Base-by-base conservation (phyloP, 1,140 invertebrate species). In the Notospermus geniculatus region DNA sequence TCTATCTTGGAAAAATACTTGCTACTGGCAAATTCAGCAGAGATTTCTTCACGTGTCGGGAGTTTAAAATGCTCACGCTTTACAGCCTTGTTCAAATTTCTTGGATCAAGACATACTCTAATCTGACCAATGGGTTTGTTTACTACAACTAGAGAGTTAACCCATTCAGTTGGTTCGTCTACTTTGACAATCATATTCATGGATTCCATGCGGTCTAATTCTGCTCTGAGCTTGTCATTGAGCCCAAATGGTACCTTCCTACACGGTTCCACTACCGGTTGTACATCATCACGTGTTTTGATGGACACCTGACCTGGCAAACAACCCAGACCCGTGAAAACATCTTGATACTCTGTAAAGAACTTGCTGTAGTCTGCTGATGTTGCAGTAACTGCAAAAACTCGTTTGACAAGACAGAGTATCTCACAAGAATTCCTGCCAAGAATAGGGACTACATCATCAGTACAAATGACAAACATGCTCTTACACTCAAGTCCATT, bases 221-320 rank as follows among this genome's bases (percentile, higher is more conserved):
- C 60, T 36, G 41, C 17, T 41, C 65, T 66, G 11, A 79, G 63
- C 59, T 68, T 62, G 9, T 74, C 64, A 25, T 67, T 54, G 28
- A 77, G 55, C 28, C 69, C 61, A 28, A 77, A 62, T 11, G 77
- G 76, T 19, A 79, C 59, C 46, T 66, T 67, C 58, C 70, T 65
- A n/a, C 67, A 63, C n/a, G n/a, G n/a, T n/a, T n/a, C n/a, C n/a
- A n/a, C n/a, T n/a, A n/a, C n/a, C n/a, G n/a, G n/a, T n/a, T 30
- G 68, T 41, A 57, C 55, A 27, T 45, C 32, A 19, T 59, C 22
- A 53, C 70, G 61, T 22, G 72, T 41, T 52, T 70, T 50, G 43
- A 77, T 72, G 19, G 68, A 46, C 62, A 71, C 39, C 56, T 64
- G 27, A 13, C 60, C 60, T 15, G 60, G 58, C 25, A 69, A 28